A percentile compares a stretch with the other conserved stretches of the same genome.
Conservation (phyloP, 2,113 vertebrate genomes). For the Chinchilla lanigera region DNA sequence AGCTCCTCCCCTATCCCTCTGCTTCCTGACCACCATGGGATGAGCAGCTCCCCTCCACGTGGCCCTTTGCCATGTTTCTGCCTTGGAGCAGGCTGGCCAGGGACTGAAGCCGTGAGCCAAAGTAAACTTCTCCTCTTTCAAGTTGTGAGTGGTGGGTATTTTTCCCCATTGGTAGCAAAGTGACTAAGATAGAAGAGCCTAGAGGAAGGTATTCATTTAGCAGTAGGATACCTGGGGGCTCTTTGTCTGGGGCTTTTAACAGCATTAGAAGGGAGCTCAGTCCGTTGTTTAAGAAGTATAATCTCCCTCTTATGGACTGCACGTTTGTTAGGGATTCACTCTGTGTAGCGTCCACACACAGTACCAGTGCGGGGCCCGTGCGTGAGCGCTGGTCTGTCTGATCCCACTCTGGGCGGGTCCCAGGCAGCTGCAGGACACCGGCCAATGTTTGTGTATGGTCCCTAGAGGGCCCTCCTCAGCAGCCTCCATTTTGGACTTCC, state of each 20-base stretch:
- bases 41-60: not conserved
- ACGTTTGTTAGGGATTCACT: not conserved
- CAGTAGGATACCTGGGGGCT: not conserved
- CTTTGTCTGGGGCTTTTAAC: not conserved
- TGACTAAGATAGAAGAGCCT: not conserved
- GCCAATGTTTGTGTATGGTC: not conserved
- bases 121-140: not conserved
- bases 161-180: not conserved
- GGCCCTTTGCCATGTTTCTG: not conserved
- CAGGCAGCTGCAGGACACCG: not conserved
- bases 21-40: not conserved
- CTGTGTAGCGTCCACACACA: not conserved
- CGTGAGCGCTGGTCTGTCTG: not conserved
- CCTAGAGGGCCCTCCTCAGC: not conserved
- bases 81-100: not conserved
- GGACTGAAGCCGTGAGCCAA: not conserved
- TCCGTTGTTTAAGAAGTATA: not conserved
- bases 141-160: not conserved
- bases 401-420: not conserved
- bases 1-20: not conserved
- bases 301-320: not conserved
- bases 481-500: not conserved
- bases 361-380: not conserved
- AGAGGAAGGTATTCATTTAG: not conserved
- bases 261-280: not conserved